These are phyloP conservation scores for Bombus waltoni DNA, from an alignment of 1,140 invertebrate genomes.

Conservation along the genomic window DNA sequence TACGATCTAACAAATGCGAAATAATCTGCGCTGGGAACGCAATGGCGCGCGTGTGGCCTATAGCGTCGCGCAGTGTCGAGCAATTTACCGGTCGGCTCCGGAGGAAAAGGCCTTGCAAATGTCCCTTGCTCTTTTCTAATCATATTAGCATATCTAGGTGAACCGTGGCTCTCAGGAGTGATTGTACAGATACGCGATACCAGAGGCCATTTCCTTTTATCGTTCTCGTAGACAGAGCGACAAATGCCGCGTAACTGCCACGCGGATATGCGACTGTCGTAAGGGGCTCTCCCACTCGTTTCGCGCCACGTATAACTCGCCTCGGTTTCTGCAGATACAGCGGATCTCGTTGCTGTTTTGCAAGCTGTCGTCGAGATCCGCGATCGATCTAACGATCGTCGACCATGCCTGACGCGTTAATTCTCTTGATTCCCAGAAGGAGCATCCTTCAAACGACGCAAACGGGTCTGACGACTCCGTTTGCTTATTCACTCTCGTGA, in stretches of 20 bases:
- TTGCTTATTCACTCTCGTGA: neutral
- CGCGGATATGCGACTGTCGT: constrained; percentile 55
- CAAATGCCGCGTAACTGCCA: constrained; percentile 53
- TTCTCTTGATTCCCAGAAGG: neutral
- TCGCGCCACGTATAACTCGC: constrained; percentile 15
- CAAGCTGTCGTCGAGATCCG: constrained; percentile 5
- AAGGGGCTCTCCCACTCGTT: constrained; percentile 48
- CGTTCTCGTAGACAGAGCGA: constrained; percentile 53
- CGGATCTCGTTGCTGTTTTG: constrained; percentile 35
- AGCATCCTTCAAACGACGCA: neutral
- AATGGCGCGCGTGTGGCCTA: constrained; percentile 8
- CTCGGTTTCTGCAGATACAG: constrained; percentile 6
- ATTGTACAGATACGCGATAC: constrained; percentile 56
- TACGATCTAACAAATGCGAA: neutral
- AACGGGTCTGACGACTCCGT: neutral
- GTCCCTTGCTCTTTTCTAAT: constrained; percentile 54
- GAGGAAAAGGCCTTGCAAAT: constrained; percentile 24
- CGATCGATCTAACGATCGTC: constrained; percentile 21
- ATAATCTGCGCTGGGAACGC: neutral
- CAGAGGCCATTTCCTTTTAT: constrained; percentile 63
- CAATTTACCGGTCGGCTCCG: constrained; percentile 26
- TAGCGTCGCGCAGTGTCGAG: neutral
- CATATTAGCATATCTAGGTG: constrained; percentile 54
- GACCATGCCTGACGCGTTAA: neutral
- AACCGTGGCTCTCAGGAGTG: constrained; percentile 37